Evolutionary conservation across 2,888 invertebrate genomes (phyloP), one percentile per base, ranked within the genome.

Genomic region (Drepanosiphum platanoidis): DNA sequence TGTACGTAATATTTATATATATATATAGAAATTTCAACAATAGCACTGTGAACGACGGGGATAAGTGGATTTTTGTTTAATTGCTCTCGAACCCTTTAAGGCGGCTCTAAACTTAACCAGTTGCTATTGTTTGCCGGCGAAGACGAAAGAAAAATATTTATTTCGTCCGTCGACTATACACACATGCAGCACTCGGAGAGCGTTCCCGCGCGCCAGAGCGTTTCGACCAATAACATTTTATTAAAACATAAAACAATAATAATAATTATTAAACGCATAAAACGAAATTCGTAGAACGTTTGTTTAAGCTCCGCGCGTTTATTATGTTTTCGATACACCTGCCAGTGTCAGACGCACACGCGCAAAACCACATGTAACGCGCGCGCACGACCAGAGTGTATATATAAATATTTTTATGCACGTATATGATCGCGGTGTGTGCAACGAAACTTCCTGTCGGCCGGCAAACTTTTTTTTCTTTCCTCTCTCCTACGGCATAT

Each of bases 1-100:
- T 9, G 15, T n/a, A 58, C 15, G 34, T 36, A n/a, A 32, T 7
- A 36, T 8, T 22, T n/a, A 13, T 15, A n/a, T 42, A 30, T 61
- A 34, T 78, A 42, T 46, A 78, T 42, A 42, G 66, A 66, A 66
- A 78, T n/a, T 32, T 64, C 32, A 52, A 68, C 66, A 79, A 66
- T 68, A 78, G 34, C 13, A 46, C 42, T n/a, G 30, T 36, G 36
- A 18, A 70, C 30, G 70, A 80, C n/a, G n/a, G n/a, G n/a, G 42
- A 52, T 81, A 81, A 81, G 80, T 81, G 80, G 70, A 81, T 81
- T 81, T 81, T 81, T 52, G 70, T 81, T 81, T 81, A 81, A 81
- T 81, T 81, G 52, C 70, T 71, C 71, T 71, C 52, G 36, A 71
- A 70, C 36, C 70, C 80, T n/a, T n/a, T n/a, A n/a, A n/a, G n/a